Percentiles rank a stretch among this genome's conserved stretches.
These are phyloP conservation scores for Megalops atlanticus DNA, from an alignment of 2,113 vertebrate species.

Conservation along the genomic window DNA sequence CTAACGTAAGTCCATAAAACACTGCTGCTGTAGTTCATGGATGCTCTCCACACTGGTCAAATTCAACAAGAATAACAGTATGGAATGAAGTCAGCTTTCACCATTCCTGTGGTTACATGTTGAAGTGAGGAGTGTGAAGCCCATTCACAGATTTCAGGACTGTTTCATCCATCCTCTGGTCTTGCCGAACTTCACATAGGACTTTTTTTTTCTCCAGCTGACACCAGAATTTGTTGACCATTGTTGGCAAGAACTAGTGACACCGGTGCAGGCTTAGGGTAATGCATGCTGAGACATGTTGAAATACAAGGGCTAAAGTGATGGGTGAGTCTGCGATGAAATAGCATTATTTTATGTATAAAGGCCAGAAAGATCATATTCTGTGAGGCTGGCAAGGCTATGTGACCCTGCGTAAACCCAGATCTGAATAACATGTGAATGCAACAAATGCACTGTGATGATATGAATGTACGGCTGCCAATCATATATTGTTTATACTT, in stretches of 20 bases:
- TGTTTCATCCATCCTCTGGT: too few species aligned
- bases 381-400: too few species aligned
- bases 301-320: neutral
- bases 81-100: too few species aligned
- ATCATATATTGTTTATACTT: neutral
- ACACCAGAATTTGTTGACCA: neutral
- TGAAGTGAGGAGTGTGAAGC: too few species aligned
- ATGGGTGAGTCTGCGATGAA: neutral
- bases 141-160: too few species aligned
- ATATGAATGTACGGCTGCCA: neutral
- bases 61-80: too few species aligned
- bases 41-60: too few species aligned
- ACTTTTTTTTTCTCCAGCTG: too few species aligned
- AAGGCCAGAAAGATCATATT: neutral
- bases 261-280: neutral
- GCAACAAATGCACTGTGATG: neutral
- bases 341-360: neutral
- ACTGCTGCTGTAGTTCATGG: too few species aligned
- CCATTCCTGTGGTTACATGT: too few species aligned
- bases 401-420: neutral
- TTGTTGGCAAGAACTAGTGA: neutral
- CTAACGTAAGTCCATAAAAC: too few species aligned
- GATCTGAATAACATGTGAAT: neutral
- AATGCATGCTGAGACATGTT: neutral
- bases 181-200: too few species aligned